A percentile compares a stretch with the other conserved stretches of the same genome.
These are phyloP conservation scores for Chaenogobius annularis DNA, from an alignment of 2,113 vertebrate species.

Conservation along the genomic window DNA sequence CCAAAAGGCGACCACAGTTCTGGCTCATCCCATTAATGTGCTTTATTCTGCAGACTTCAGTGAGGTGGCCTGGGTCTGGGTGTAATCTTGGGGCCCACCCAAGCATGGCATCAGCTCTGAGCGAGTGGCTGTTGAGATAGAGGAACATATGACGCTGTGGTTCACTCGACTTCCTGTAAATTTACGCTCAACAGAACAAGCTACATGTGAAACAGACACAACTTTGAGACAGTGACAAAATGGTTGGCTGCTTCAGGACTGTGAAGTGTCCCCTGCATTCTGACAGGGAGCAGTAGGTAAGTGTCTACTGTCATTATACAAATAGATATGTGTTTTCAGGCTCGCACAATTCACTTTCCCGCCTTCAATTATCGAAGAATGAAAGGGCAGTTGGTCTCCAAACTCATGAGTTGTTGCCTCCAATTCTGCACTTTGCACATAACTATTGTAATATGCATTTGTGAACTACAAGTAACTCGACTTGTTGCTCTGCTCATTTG, in stretches of 20 bases:
- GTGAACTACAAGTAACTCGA: not conserved
- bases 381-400: not conserved
- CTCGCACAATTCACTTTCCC: conserved; percentile 25
- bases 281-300: conserved; percentile 56
- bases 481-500: not conserved
- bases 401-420: not conserved
- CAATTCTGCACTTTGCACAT: not conserved
- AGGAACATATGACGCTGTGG: conserved; percentile 76
- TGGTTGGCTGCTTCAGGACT: conserved; percentile 25
- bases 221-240: conserved; percentile 43
- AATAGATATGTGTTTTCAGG: conserved; percentile 11
- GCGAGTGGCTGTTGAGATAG: conserved; percentile 78
- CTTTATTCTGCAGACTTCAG: conserved; percentile 20
- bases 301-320: conserved; percentile 11
- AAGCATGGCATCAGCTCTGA: conserved; percentile 66
- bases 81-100: conserved; percentile 77
- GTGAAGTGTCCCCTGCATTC: conserved; percentile 22
- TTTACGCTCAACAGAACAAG: conserved; percentile 61
- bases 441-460: not conserved
- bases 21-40: conserved; percentile 1
- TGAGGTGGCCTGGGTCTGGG: conserved; percentile 26
- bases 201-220: conserved; percentile 58
- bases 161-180: conserved; percentile 79
- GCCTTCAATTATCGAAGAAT: conserved; percentile 15
- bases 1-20: not conserved